These are phyloP conservation scores for Trissolcus brochymenae DNA, from an alignment of 2,888 invertebrate genomes.

Conservation along the genomic window DNA sequence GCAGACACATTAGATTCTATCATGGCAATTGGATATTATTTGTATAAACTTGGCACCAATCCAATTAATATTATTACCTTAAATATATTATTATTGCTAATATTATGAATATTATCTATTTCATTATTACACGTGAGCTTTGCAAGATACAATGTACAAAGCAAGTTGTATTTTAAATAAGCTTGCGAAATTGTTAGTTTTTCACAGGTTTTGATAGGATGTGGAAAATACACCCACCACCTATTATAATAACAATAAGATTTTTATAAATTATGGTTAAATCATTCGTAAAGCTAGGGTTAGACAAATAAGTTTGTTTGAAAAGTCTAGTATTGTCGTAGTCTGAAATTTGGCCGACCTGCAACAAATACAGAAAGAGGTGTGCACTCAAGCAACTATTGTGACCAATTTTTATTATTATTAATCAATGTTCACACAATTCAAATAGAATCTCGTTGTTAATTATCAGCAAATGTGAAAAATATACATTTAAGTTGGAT, in stretches of 20 bases:
- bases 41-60: no score
- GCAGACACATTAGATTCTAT: not conserved
- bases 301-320: constrained; percentile 70
- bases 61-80: no score
- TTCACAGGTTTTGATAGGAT: constrained; percentile 53
- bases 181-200: constrained; percentile 41
- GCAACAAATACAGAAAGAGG: constrained; percentile 76
- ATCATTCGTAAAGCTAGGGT: constrained; percentile 66
- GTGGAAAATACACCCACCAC: constrained; percentile 70
- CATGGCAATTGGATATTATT: no score
- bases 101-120: no score
- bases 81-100: no score
- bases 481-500: no score
- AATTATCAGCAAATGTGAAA: constrained; percentile 5
- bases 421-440: not conserved
- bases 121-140: constrained; percentile 13
- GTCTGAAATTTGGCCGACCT: constrained; percentile 78
- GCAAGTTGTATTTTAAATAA: constrained; percentile 6
- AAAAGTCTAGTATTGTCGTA: constrained; percentile 77
- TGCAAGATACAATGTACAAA: constrained; percentile 50
- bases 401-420: constrained; percentile 45
- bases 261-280: constrained; percentile 48
- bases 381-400: constrained; percentile 71
- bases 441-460: no score
- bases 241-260: constrained; percentile 23